Evolutionary conservation across 2,888 invertebrate genomes (phyloP).

Genomic region (Parnassius apollo): DNA sequence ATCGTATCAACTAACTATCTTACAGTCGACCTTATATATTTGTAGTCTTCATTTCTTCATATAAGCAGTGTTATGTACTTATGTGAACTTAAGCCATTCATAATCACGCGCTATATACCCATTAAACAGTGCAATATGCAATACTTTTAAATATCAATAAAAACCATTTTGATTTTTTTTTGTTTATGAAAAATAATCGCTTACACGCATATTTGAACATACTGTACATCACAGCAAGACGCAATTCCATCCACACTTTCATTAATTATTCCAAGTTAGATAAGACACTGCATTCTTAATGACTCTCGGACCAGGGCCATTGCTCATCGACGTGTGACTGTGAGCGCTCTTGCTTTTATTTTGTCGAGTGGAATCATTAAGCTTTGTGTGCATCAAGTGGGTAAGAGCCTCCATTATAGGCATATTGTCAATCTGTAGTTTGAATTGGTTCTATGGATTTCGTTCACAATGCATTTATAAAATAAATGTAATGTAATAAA

Average conservation of each 20-base stretch:
- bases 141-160: background rate
- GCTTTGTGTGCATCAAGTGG: slow-evolving; percentile 43
- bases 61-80: too few species aligned
- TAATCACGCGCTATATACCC: too few species aligned
- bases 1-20: too few species aligned
- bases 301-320: slow-evolving; percentile 63
- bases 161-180: background rate
- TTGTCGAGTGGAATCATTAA: slow-evolving; percentile 51
- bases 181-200: background rate
- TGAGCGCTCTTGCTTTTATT: slow-evolving; percentile 41
- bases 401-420: slow-evolving; percentile 23
- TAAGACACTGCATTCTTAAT: slow-evolving; percentile 79
- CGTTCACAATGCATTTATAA: background rate
- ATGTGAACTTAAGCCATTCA: too few species aligned
- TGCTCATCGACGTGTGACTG: slow-evolving; percentile 68
- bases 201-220: slow-evolving; percentile 16
- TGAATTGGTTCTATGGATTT: slow-evolving; percentile 10
- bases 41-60: too few species aligned
- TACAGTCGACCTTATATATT: too few species aligned
- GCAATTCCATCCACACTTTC: slow-evolving; percentile 69
- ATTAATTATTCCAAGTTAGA: slow-evolving; percentile 80
- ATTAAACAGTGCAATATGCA: background rate
- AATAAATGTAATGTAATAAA: background rate
- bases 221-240: slow-evolving; percentile 64
- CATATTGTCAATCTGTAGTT: slow-evolving; percentile 26